Base-by-base conservation (phyloP, 2,888 invertebrate genomes). In the Sarcophaga caerulescens region DNA sequence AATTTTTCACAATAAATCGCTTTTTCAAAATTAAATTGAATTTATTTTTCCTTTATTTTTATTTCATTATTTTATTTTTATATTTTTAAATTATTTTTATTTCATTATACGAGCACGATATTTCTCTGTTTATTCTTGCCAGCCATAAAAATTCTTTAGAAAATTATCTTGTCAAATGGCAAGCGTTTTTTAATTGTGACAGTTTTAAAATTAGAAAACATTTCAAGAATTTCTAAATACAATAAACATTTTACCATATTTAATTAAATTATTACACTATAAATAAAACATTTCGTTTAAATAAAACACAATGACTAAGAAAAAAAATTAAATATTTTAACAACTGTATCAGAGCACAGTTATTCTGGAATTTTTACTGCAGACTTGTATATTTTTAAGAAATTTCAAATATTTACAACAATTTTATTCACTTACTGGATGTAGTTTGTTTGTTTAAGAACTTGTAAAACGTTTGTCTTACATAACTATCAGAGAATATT, bases 161-260 rank as follows among this genome's bases (percentile, higher is more conserved):
- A 14, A 52, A 4, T 52, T 52, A 52, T 52, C 52, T 52, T 35
- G 35, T 35, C 81, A 76, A 63, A n/a, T 74, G 60, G 25, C 35
- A 19, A 66, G 11, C 10, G 35, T 35, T 35, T 35, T 35, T 2
- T 8, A 35, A 35, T 35, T 76, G 70, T 69, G 70, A 57, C 59
- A 76, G 21, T 57, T 57, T 44, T 69, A 14, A 25, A 47, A 59
- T 35, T 35, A 35, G 17, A 65, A 75, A 35, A 4, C 17, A 76
- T 82, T 76, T 76, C 45, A 82, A 66, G 76, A 70, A 82, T 82
- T 21, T 76, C 19, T 76, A 59, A 76, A 21, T 35, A 35, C 76
- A 82, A 82, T 76, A 76, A 63, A 65, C n/a, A 21, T 52, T 63
- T 6, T 44, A n/a, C 52, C 0, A 52, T 52, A 52, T 52, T 52